Base-by-base conservation (phyloP, 2,113 vertebrate genomes). In the Petaurus breviceps region DNA sequence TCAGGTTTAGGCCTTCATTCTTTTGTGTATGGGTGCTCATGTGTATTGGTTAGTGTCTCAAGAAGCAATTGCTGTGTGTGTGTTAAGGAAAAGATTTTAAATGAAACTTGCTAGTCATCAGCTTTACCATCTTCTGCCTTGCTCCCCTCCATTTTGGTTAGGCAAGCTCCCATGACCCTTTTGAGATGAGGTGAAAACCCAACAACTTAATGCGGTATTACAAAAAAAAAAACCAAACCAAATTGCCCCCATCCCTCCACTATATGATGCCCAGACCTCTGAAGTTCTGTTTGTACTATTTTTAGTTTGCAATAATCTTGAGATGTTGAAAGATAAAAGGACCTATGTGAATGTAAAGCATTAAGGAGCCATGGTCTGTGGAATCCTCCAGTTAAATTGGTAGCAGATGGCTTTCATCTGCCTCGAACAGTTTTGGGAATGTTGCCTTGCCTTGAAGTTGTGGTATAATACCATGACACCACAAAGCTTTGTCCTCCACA, bases 321-420 rank as follows among this genome's bases (percentile, higher is more conserved):
- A 84, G n/a, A 96, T 96, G 95, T 90, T 95, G 94, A 90, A 97
- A 61, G 97, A 94, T 96, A 57, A 92, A 96, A 96, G 96, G 61
- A 89, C 61, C 93, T 91, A 46, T 12, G 51, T 94, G 95, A 92
- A 89, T 37, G 93, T 95, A 97, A 97, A 93, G 95, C 95, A 93
- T 96, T 96, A 90, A 93, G 95, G 43, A 96, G 91, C 93, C 55
- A 2, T 61, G 94, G 93, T 96, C 94, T 96, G 95, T 90, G 92
- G 84, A 43, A 84, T 43, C 43, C 92, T 91, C 43, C 53, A 84
- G 90, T 94, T 92, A 95, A 96, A 95, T 96, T 92, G 92, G 95
- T 61, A 96, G 95, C 96, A 96, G 90, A n/a, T 97, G 97, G 46
- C 92, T 96, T 95, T 94, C 93, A 54, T 90, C 92, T 94, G 95